A percentile compares a stretch with the other conserved stretches of the same genome.
Conservation (phyloP, 2,888 invertebrate species). For the Metacarcinus magister region DNA sequence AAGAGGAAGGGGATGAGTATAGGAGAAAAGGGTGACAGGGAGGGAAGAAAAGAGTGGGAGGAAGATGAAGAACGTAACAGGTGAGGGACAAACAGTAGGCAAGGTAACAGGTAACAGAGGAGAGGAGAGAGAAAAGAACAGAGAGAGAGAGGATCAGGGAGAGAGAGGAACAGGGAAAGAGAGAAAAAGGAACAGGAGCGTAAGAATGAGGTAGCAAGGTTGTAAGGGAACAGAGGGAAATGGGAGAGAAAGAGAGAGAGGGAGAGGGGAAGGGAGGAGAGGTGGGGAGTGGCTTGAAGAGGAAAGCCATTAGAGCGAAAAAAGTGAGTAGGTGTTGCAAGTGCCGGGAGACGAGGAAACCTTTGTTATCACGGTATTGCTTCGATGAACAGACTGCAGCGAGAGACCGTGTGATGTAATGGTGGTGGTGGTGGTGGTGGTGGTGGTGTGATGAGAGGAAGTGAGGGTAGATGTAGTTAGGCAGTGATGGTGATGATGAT, state of each 20-base stretch:
- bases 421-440: neutral
- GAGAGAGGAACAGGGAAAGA: neutral
- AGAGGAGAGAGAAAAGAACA: neutral
- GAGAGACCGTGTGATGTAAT: neutral
- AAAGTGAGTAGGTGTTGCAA: conserved; percentile 57
- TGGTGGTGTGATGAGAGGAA: neutral
- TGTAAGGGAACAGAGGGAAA: neutral
- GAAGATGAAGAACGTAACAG: neutral
- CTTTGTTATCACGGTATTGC: conserved; percentile 65
- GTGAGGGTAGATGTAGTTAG: neutral
- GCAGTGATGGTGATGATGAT: neutral
- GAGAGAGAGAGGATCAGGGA: conserved; percentile 50
- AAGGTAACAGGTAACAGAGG: too few species aligned
- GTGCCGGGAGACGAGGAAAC: conserved; percentile 41
- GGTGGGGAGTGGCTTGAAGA: conserved; percentile 15
- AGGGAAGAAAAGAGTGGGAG: conserved; percentile 40
- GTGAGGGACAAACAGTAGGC: conserved; percentile 46
- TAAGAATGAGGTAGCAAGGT: neutral
- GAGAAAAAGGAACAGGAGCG: neutral
- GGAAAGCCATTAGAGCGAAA: conserved; percentile 65
- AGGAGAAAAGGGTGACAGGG: conserved; percentile 9
- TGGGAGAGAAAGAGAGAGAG: conserved; percentile 20
- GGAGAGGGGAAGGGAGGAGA: neutral
- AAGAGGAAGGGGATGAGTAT: neutral
- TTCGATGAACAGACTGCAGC: neutral